These are phyloP conservation scores for Netelia inedita DNA, from an alignment of 2,888 invertebrate species.

Conservation along the genomic window DNA sequence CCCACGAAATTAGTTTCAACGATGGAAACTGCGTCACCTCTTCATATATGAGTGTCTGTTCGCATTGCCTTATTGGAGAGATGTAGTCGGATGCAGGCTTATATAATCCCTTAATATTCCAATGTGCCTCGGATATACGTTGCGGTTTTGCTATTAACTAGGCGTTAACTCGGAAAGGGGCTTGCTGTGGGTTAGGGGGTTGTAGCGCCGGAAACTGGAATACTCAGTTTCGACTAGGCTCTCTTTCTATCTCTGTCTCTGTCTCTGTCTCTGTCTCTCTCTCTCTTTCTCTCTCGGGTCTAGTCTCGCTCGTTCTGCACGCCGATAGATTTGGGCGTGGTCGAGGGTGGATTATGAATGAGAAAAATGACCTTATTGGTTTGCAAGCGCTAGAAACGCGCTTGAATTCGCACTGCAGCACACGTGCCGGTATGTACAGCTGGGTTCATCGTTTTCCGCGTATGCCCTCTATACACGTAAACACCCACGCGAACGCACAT, in stretches of 20 bases:
- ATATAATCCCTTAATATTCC: slow-evolving; percentile 81
- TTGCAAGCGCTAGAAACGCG: slow-evolving; percentile 74
- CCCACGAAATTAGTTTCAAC: slow-evolving; percentile 27
- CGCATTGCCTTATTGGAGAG: slow-evolving; percentile 58
- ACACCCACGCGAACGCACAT: background rate
- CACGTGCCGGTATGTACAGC: slow-evolving; percentile 69
- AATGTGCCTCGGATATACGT: slow-evolving; percentile 76
- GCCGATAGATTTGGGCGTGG: slow-evolving; percentile 66
- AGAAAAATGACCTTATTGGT: slow-evolving; percentile 82
- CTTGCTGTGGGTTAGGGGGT: slow-evolving; percentile 68
- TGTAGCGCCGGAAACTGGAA: slow-evolving; percentile 64
- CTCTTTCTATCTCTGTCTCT: slow-evolving; percentile 15
- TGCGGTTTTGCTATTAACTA: slow-evolving; percentile 80
- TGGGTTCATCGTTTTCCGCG: slow-evolving; percentile 56
- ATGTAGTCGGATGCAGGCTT: slow-evolving; percentile 59
- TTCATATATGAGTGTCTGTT: background rate
- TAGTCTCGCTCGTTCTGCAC: background rate
- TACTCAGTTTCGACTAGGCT: slow-evolving; percentile 40
- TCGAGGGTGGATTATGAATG: slow-evolving; percentile 78
- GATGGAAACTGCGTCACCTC: slow-evolving; percentile 18
- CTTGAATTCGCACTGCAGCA: slow-evolving; percentile 75
- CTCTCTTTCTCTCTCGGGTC: background rate
- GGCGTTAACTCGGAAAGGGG: slow-evolving; percentile 79
- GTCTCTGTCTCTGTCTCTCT: slow-evolving; percentile 6
- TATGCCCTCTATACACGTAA: slow-evolving; percentile 29